phyloP scores from a whole-genome alignment of 2,888 invertebrate genomes.

The Clostera curtula region DNA sequence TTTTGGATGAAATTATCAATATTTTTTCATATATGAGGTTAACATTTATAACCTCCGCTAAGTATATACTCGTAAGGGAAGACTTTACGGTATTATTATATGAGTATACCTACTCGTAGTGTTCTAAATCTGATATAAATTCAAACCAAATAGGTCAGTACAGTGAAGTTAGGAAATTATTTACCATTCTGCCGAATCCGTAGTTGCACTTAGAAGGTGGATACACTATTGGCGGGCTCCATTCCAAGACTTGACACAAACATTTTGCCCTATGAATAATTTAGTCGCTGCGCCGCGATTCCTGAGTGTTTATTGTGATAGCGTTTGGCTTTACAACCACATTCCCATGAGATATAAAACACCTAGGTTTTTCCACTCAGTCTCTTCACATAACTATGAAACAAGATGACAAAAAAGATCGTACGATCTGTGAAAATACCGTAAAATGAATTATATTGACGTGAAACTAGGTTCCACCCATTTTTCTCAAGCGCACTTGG shows the following conservation, averaged over 20 bases:
- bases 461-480: slow-evolving; percentile 33
- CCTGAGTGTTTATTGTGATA: slow-evolving; percentile 68
- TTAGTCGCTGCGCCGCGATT: slow-evolving; percentile 45
- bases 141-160: too few species aligned
- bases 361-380: slow-evolving; percentile 68
- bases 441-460: slow-evolving; percentile 48
- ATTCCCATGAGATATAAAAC: slow-evolving; percentile 65
- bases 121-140: too few species aligned
- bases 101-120: too few species aligned
- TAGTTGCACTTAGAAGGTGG: slow-evolving; percentile 13
- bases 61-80: too few species aligned
- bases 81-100: too few species aligned
- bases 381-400: slow-evolving; percentile 46
- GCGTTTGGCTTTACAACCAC: slow-evolving; percentile 53
- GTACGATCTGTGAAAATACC: slow-evolving; percentile 23
- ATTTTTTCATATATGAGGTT: too few species aligned
- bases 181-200: slow-evolving; percentile 5
- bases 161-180: background rate
- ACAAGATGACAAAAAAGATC: slow-evolving; percentile 30
- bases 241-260: slow-evolving; percentile 46
- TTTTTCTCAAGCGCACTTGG: slow-evolving; percentile 35
- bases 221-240: slow-evolving; percentile 34
- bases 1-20: too few species aligned
- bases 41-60: too few species aligned
- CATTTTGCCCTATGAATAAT: slow-evolving; percentile 60